Conservation (phyloP, 1,140 invertebrate genomes). For the Eurytemora carolleeae region DNA sequence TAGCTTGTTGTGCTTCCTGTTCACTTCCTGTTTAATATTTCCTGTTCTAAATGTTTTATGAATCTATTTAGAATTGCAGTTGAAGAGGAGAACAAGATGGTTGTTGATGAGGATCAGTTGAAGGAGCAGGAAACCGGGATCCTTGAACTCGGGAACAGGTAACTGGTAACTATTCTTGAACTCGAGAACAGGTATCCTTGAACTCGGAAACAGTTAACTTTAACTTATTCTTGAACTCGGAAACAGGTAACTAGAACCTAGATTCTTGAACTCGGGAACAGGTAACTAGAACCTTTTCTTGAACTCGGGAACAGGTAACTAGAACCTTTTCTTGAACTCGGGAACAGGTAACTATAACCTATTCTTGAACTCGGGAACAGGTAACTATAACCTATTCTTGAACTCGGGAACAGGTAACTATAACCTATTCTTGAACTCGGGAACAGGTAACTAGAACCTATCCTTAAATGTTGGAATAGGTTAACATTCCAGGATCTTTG, state of each 20-base stretch:
- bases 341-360: too few relatives aligned
- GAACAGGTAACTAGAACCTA: too few relatives aligned
- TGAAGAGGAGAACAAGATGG: background rate
- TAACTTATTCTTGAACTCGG: background rate
- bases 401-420: too few relatives aligned
- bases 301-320: background rate
- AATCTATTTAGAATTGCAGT: background rate
- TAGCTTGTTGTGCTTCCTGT: too few relatives aligned
- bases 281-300: background rate
- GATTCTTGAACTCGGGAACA: background rate
- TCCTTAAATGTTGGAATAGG: too few relatives aligned
- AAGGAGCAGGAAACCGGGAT: conserved; percentile 6
- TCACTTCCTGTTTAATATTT: too few relatives aligned
- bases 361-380: too few relatives aligned
- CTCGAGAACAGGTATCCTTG: background rate
- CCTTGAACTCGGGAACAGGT: conserved; percentile 9
- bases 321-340: background rate
- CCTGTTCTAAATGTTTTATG: too few relatives aligned
- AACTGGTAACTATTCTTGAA: background rate
- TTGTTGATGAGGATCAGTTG: background rate
- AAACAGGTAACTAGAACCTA: background rate
- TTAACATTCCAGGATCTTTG: too few relatives aligned
- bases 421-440: too few relatives aligned
- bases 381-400: too few relatives aligned
- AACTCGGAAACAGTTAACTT: background rate